phyloP scores from a whole-genome alignment of 2,797 vertebrate species.

The Paguma larvata region DNA sequence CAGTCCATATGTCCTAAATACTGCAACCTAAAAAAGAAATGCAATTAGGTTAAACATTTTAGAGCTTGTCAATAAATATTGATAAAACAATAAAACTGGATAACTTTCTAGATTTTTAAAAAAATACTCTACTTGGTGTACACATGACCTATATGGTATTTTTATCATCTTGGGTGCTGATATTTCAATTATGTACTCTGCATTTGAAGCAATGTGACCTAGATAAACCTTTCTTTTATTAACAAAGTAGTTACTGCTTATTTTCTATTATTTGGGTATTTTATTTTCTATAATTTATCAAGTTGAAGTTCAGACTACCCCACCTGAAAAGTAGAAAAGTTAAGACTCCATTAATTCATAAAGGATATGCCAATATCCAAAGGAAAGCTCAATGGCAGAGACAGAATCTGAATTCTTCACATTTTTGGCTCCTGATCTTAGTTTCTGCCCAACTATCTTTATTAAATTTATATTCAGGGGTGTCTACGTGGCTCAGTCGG shows the following conservation, averaged over 20 bases:
- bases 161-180: neutral
- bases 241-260: slow-evolving; percentile 28
- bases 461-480: neutral
- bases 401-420: neutral
- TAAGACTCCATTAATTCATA: neutral
- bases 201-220: slow-evolving; percentile 16
- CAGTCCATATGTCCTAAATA: slow-evolving; percentile 43
- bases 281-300: slow-evolving; percentile 35
- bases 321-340: slow-evolving; percentile 54
- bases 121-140: slow-evolving; percentile 41
- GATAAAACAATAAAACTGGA: slow-evolving; percentile 30
- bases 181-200: neutral
- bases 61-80: neutral
- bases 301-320: slow-evolving; percentile 38
- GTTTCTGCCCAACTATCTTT: slow-evolving; percentile 10
- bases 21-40: slow-evolving; percentile 35
- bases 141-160: neutral
- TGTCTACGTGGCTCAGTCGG: no score
- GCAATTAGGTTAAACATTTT: neutral
- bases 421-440: slow-evolving; percentile 30
- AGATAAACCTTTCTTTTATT: slow-evolving; percentile 32
- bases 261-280: neutral
- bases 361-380: neutral
- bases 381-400: neutral
- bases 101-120: neutral